Conservation (phyloP, 2,888 invertebrate species). For the Endomychus coccineus region DNA sequence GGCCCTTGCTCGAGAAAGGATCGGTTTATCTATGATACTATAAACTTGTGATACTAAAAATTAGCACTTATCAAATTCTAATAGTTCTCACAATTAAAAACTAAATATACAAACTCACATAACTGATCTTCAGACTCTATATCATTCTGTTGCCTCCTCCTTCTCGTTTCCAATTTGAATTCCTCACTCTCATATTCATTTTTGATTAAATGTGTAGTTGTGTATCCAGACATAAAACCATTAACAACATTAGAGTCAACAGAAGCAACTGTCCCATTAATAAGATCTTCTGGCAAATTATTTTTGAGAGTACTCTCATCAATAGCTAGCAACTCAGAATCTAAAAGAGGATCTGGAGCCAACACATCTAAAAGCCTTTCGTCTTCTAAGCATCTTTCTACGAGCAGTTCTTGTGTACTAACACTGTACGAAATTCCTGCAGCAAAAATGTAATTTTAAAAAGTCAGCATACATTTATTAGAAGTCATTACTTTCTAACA, state of each 20-base stretch:
- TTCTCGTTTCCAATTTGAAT: slow-evolving; percentile 21
- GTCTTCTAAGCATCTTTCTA: slow-evolving; percentile 38
- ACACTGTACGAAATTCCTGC: slow-evolving; percentile 33
- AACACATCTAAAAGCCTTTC: slow-evolving; percentile 36
- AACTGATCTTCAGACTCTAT: slow-evolving; percentile 34
- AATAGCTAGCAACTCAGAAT: slow-evolving; percentile 35
- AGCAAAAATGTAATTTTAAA: too few species aligned
- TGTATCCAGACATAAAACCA: slow-evolving; percentile 20
- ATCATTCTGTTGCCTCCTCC: slow-evolving; percentile 18
- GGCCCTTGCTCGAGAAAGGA: slow-evolving; percentile 69
- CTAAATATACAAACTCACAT: slow-evolving; percentile 27
- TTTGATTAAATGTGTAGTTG: slow-evolving; percentile 3
- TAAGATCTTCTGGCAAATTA: slow-evolving; percentile 33
- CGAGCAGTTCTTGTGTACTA: slow-evolving; percentile 35
- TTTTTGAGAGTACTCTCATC: slow-evolving; percentile 38
- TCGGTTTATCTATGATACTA: slow-evolving; percentile 53
- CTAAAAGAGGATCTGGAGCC: slow-evolving; percentile 33
- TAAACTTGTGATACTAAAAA: slow-evolving; percentile 38
- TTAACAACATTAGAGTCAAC: slow-evolving; percentile 9
- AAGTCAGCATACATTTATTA: too few species aligned
- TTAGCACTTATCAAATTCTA: slow-evolving; percentile 6
- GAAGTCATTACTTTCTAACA: too few species aligned
- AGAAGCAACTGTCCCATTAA: slow-evolving; percentile 22
- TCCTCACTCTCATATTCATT: slow-evolving; percentile 11
- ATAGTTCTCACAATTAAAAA: slow-evolving; percentile 1